These are phyloP conservation scores for Gila orcuttii DNA, from an alignment of 2,113 vertebrate species.

Conservation along the genomic window DNA sequence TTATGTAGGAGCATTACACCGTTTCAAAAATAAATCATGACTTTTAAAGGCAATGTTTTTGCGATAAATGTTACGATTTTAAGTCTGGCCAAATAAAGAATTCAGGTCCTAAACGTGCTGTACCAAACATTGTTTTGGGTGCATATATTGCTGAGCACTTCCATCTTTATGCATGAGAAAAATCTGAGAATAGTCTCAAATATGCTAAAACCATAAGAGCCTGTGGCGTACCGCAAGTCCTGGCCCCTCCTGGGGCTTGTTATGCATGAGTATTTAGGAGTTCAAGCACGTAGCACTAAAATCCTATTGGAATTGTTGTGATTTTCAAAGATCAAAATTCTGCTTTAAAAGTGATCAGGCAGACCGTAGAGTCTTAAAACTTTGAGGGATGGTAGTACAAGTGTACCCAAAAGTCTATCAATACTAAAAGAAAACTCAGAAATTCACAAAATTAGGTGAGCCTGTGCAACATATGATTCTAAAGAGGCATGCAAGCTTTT, in stretches of 20 bases:
- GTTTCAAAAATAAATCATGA: constrained; percentile 5
- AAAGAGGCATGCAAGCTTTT: no score
- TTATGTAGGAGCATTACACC: constrained; percentile 9
- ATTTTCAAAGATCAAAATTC: no score
- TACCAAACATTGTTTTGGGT: background rate
- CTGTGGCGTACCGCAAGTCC: background rate
- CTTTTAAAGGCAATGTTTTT: constrained; percentile 20
- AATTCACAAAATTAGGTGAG: no score
- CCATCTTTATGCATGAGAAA: background rate
- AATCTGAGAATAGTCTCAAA: background rate
- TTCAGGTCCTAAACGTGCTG: background rate
- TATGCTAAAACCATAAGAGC: background rate
- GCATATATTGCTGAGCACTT: background rate
- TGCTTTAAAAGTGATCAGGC: no score
- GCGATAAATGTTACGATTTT: background rate
- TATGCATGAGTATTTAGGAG: background rate
- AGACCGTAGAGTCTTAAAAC: no score
- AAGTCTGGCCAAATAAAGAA: background rate
- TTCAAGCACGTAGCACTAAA: no score
- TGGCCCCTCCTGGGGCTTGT: background rate
- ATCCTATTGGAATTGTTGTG: no score
- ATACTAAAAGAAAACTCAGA: no score
- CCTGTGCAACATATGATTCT: no score
- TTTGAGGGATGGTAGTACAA: no score
- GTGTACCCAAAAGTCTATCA: no score